Base-by-base conservation (phyloP, 2,888 invertebrate species). In the Aspidiotus rigidus region DNA sequence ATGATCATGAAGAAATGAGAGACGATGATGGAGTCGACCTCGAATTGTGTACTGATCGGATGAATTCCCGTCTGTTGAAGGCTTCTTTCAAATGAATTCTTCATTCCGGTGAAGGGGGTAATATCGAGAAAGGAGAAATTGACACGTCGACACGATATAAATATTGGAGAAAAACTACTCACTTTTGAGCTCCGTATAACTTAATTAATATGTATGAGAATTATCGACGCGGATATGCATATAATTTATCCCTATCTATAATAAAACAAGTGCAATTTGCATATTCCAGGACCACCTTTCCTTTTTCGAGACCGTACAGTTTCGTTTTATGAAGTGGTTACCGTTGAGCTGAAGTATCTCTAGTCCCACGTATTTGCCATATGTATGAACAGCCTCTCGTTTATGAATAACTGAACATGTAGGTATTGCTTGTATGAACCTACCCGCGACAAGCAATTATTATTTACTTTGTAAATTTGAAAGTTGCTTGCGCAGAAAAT, bases 161-260 rank as follows among this genome's bases (percentile, higher is more conserved):
- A 49, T 49, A 49, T 49, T 49, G 49, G 54, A 63, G 41, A 56
- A 56, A 64, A 40, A 59, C 7, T 13, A 59, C 39, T 59, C 13
- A 59, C 39, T 28, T 28, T 13, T 39, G 13, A 39, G 39, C 59
- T 59, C 16, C 39, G 56, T 64, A 64, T 57, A 66, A 66, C 57
- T 66, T 17, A 66, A 66, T 66, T 66, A 66, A 66, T 66, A 66
- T 66, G 64, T 66, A 66, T 66, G 64, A 66, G 64, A 64, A 64
- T 57, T 66, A 66, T 66, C 55, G 64, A 57, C 44, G 64, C 64
- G 41, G 56, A 42, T 56, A 64, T 55, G 64, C 56, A 56, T 44
- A 59, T 28, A 28, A 28, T 59, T 59, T 59, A 59, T 28, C 59
- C 16, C 59, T 28, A 28, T 28, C 17, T 59, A 28, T 28, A 7